Conservation (phyloP, 2,888 invertebrate species). For the Epistrophe grossulariae region DNA sequence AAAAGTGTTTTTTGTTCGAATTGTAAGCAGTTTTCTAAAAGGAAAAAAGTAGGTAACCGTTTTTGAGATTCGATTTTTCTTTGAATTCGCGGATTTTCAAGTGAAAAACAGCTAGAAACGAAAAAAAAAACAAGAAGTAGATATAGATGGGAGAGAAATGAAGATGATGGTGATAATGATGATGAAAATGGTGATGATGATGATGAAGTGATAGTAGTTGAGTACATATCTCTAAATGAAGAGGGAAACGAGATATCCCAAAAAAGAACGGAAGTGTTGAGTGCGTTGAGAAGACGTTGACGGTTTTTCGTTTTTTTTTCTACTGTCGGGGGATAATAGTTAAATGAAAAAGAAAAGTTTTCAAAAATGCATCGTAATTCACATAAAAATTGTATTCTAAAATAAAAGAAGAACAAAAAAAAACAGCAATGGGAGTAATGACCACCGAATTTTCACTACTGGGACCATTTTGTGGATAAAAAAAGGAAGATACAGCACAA, state of each 20-base stretch:
- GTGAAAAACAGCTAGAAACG: conserved; percentile 45
- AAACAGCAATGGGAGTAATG: conserved; percentile 63
- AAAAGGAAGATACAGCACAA: conserved; percentile 46
- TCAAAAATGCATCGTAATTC: conserved; percentile 33
- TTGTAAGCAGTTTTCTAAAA: conserved; percentile 10
- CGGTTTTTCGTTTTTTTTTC: conserved; percentile 45
- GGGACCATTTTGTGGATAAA: conserved; percentile 75
- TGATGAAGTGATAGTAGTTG: conserved; percentile 74
- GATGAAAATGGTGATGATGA: conserved; percentile 45
- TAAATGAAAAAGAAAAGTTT: neutral
- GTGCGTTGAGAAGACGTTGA: conserved; percentile 70
- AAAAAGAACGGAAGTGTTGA: conserved; percentile 73
- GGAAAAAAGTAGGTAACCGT: conserved; percentile 7
- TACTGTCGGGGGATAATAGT: neutral
- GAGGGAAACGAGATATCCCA: conserved; percentile 72
- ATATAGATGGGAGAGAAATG: conserved; percentile 44
- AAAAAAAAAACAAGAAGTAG: conserved; percentile 37
- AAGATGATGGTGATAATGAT: conserved; percentile 46
- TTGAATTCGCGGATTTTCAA: conserved; percentile 36
- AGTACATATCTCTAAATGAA: conserved; percentile 68
- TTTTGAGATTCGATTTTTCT: conserved; percentile 23
- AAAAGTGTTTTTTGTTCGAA: neutral
- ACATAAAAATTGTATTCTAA: conserved; percentile 13
- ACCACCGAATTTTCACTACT: conserved; percentile 75
- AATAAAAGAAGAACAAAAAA: conserved; percentile 4